Conservation (phyloP, 2,113 vertebrate genomes). For the Mustela lutreola region DNA sequence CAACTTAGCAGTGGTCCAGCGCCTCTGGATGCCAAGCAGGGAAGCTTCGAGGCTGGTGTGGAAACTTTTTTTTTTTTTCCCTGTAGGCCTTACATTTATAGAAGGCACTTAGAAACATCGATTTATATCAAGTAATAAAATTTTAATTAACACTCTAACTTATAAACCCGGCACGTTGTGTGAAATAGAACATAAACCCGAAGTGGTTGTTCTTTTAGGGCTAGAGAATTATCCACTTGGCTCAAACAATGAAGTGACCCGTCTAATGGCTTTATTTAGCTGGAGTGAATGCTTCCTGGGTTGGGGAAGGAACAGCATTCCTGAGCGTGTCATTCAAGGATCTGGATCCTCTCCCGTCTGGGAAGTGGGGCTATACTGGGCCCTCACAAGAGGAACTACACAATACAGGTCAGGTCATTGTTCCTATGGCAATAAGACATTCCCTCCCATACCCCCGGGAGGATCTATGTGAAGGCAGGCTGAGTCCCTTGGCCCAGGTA, state of each 20-base stretch:
- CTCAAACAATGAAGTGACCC: slow-evolving; percentile 17
- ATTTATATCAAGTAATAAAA: slow-evolving; percentile 73
- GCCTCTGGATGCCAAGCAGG: not conserved
- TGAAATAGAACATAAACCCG: slow-evolving; percentile 63
- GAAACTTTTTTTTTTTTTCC: not conserved
- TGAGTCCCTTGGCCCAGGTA: not conserved
- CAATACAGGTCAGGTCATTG: not conserved
- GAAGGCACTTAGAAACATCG: slow-evolving; percentile 48
- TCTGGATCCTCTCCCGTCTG: not conserved
- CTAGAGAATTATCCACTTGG: slow-evolving; percentile 44
- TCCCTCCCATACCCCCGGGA: not conserved
- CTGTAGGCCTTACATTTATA: slow-evolving; percentile 8
- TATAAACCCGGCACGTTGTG: not conserved
- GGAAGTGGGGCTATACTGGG: not conserved
- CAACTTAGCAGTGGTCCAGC: not conserved
- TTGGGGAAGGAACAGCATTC: not conserved
- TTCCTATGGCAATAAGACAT: not conserved
- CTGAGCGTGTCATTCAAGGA: not conserved
- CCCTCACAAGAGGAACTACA: not conserved
- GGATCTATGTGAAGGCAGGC: not conserved
- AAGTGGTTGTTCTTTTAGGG: slow-evolving; percentile 17
- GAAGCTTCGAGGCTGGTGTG: not conserved
- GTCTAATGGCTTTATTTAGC: slow-evolving; percentile 32
- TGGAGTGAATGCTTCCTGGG: not conserved
- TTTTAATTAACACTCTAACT: slow-evolving; percentile 69